phyloP scores from a whole-genome alignment of 2,113 vertebrate species.

The Microtus ochrogaster region DNA sequence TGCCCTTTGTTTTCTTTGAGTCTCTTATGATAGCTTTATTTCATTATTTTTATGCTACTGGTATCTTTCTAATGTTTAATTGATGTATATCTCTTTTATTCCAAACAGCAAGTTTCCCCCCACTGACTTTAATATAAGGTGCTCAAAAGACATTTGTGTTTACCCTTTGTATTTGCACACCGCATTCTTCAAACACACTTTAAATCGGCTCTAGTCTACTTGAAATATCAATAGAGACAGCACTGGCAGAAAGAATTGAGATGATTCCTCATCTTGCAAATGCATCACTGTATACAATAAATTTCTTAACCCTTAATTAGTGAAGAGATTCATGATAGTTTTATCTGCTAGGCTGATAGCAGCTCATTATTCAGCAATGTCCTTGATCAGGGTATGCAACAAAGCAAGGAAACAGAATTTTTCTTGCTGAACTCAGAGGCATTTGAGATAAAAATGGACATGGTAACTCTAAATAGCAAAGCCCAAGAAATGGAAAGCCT shows the following conservation, averaged over 20 bases:
- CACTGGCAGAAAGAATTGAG: slow-evolving; percentile 50
- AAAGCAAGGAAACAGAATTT: not conserved
- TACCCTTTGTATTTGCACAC: slow-evolving; percentile 71
- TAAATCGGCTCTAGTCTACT: slow-evolving; percentile 56
- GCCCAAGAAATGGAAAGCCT: not conserved
- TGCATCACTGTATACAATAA: slow-evolving; percentile 21
- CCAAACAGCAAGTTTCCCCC: slow-evolving; percentile 48
- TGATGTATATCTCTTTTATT: slow-evolving; percentile 60
- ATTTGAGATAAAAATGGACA: not conserved
- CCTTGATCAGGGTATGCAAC: not conserved
- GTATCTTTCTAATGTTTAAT: slow-evolving; percentile 63
- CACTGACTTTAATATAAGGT: slow-evolving; percentile 63
- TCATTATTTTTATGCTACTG: not conserved
- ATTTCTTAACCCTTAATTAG: slow-evolving; percentile 56
- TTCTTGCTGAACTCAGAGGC: not conserved
- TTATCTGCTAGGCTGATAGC: slow-evolving; percentile 42
- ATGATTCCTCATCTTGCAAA: slow-evolving; percentile 55
- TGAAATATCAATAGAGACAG: slow-evolving; percentile 61
- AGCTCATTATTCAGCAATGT: slow-evolving; percentile 28
- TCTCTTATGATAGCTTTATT: slow-evolving; percentile 49
- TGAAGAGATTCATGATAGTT: slow-evolving; percentile 50
- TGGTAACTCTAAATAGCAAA: not conserved
- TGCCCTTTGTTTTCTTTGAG: slow-evolving; percentile 49
- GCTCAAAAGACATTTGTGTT: slow-evolving; percentile 64
- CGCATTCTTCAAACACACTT: slow-evolving; percentile 72